A percentile compares a stretch with the other conserved stretches of the same genome.
Evolutionary conservation across 2,888 invertebrate species (phyloP).

Genomic region (Lycaena phlaeas): DNA sequence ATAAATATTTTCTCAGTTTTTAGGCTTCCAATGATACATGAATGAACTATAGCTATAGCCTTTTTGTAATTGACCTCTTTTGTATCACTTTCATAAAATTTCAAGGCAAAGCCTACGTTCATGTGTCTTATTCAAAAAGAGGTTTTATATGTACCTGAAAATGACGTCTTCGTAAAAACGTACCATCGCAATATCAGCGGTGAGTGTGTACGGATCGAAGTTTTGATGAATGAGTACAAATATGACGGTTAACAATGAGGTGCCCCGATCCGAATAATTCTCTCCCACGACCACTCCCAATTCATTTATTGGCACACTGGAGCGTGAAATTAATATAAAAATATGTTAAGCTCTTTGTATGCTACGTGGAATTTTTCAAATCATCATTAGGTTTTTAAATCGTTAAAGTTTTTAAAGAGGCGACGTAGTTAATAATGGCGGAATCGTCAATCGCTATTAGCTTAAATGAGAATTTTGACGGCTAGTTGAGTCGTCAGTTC

Average conservation of each 20-base stretch:
- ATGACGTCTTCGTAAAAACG: slow-evolving; percentile 34
- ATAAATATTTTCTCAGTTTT: too few relatives aligned
- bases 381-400: background rate
- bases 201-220: slow-evolving; percentile 38
- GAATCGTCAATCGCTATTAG: too few relatives aligned
- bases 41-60: too few relatives aligned
- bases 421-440: too few relatives aligned
- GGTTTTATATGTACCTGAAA: slow-evolving; percentile 34
- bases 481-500: too few relatives aligned
- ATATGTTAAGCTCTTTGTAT: slow-evolving; percentile 3
- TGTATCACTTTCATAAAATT: too few relatives aligned
- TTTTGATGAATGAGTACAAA: slow-evolving; percentile 36
- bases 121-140: too few relatives aligned
- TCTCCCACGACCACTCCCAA: slow-evolving; percentile 44
- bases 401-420: too few relatives aligned
- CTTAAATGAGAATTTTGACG: too few relatives aligned
- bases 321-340: slow-evolving; percentile 14
- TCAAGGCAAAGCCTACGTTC: too few relatives aligned
- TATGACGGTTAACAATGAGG: slow-evolving; percentile 31
- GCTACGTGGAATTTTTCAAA: background rate
- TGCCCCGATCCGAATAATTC: slow-evolving; percentile 52
- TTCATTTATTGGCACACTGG: slow-evolving; percentile 42
- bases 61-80: too few relatives aligned
- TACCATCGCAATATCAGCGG: slow-evolving; percentile 39
- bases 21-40: too few relatives aligned